Base-by-base conservation (phyloP, 2,113 vertebrate genomes). In the Catagonus wagneri region DNA sequence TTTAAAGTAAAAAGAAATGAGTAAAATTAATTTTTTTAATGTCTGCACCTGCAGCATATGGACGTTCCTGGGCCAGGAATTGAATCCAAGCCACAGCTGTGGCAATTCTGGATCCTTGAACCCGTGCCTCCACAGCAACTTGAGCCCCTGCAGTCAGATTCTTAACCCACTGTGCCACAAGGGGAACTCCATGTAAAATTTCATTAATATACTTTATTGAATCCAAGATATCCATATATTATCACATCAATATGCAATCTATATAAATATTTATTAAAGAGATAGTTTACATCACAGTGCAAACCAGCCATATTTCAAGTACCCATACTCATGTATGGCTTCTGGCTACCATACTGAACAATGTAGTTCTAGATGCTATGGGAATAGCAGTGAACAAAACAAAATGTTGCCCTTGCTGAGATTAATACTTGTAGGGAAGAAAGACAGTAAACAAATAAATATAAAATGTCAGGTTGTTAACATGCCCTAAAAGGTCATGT, bases 151-250 rank as follows among this genome's bases (percentile, higher is more conserved):
- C 44, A 44, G 5, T 44, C 44, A 44, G 44, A 44, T 44, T 44
- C 44, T 44, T 44, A 44, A 44, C 44, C 44, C 44, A 44, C 44
- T 44, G 44, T 44, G 44, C 44, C 44, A 44, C 44, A 44, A 8
- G 44, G 44, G 8, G 44, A 44, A 44, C 44, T 44, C 44, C 44
- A 44, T 8, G 8, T 44, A 44, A 44, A 44, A 44, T 44, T 93
- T 20, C 87, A 90, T 52, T 71, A 50, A 69, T 50, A 44, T 52
- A 69, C 63, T 93, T 93, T 39, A 83, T 58, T 86, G 72, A 83
- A 94, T 61, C 29, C 19, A 66, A 27, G 25, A n/a, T 72, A 74
- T 15, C 7, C 29, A 89, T 66, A 25, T 12, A 32, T 65, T 66
- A 60, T 81, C 14, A 22, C 89, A 85, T 95, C 22, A 58, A 81